A percentile compares a stretch with the other conserved stretches of the same genome.
Conservation (phyloP, 2,113 vertebrate species). For the Parus major region DNA sequence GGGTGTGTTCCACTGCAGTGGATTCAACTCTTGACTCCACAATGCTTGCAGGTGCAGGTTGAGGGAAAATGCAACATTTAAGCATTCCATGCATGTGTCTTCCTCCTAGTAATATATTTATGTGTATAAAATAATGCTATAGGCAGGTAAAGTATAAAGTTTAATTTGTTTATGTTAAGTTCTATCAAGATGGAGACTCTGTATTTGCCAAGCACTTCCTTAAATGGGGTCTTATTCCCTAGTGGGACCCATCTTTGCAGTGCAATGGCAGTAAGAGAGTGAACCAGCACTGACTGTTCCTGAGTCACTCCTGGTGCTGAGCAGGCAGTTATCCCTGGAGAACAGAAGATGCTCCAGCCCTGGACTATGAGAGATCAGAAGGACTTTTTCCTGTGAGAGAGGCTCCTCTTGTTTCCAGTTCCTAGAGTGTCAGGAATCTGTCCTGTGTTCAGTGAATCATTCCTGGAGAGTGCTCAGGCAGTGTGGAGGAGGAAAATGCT, state of each 20-base stretch:
- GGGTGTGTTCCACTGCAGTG: background rate
- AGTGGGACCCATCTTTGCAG: background rate
- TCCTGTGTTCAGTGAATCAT: constrained; percentile 41
- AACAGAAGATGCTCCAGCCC: background rate
- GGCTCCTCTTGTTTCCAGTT: constrained; percentile 17
- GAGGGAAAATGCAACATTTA: background rate
- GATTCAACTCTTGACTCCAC: background rate
- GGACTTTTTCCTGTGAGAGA: background rate
- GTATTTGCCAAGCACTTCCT: background rate
- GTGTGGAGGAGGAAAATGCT: constrained; percentile 47
- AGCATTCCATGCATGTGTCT: background rate
- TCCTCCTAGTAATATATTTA: background rate
- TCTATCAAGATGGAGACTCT: background rate
- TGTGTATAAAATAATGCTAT: background rate
- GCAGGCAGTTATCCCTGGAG: background rate
- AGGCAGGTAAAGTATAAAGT: background rate
- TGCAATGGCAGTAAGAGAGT: fast-evolving
- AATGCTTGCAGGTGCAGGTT: background rate
- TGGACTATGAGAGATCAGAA: background rate
- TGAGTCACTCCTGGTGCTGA: background rate
- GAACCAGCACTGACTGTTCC: background rate
- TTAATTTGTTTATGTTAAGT: background rate
- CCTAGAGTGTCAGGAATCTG: constrained; percentile 8
- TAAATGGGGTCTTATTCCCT: background rate
- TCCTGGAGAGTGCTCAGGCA: constrained; percentile 53